Evolutionary conservation across 2,113 vertebrate species (phyloP).

Genomic region (Ginglymostoma cirratum): DNA sequence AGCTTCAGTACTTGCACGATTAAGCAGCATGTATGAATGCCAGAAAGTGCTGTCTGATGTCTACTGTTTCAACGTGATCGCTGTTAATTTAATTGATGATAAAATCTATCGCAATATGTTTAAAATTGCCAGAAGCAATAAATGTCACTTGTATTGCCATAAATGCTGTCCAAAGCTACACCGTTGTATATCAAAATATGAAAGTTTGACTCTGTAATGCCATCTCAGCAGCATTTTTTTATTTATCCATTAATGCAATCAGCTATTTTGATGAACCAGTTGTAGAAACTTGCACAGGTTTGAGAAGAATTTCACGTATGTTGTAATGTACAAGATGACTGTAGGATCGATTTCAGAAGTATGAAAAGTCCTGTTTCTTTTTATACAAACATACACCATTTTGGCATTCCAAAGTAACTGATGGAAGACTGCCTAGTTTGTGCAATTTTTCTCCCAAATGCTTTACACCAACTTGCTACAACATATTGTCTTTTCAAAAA

Average conservation of each 20-base stretch:
- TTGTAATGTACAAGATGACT: background rate
- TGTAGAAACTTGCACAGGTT: too few relatives aligned
- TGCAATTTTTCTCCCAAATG: background rate
- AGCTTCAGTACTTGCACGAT: background rate
- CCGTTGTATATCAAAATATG: background rate
- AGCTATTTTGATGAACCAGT: background rate
- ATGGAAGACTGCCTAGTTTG: background rate
- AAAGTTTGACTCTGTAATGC: background rate
- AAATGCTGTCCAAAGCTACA: background rate
- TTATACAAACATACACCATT: background rate
- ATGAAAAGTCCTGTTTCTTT: background rate
- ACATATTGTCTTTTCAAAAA: background rate
- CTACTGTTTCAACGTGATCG: background rate
- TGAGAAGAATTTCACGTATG: background rate
- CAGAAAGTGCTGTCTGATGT: background rate
- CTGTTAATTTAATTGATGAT: background rate
- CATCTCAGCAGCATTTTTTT: background rate
- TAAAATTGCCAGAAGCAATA: background rate
- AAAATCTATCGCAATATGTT: background rate
- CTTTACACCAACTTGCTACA: background rate
- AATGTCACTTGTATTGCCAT: background rate
- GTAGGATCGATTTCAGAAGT: background rate
- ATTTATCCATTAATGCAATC: background rate
- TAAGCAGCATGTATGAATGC: background rate
- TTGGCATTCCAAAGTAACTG: too few relatives aligned